Conservation (phyloP, 1,140 invertebrate species). For the Bombus huntii region DNA sequence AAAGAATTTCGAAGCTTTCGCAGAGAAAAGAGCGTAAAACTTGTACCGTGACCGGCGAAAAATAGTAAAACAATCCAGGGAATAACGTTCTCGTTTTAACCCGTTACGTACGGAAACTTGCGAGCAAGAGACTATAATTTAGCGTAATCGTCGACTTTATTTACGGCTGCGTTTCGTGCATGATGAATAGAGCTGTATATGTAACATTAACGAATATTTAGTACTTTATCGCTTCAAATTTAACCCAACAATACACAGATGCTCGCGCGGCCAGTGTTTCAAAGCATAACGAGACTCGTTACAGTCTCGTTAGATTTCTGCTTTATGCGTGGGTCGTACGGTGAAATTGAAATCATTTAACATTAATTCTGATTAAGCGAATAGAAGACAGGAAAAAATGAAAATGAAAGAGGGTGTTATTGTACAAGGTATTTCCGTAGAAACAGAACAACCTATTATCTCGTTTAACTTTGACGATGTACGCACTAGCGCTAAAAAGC, state of each 20-base stretch:
- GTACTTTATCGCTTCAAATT: neutral
- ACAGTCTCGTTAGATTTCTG: neutral
- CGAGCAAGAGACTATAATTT: neutral
- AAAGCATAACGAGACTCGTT: neutral
- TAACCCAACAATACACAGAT: conserved; percentile 14
- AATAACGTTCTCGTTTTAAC: neutral
- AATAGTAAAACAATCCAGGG: neutral
- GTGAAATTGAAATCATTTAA: conserved; percentile 24
- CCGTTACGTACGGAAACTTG: neutral
- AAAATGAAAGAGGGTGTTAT: neutral
- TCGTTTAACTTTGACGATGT: neutral
- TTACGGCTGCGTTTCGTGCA: neutral
- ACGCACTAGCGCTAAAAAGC: too few relatives aligned
- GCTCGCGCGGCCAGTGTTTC: neutral
- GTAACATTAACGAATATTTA: conserved; percentile 29
- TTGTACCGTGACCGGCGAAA: neutral
- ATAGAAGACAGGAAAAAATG: neutral
- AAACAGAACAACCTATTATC: neutral
- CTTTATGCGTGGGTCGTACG: neutral
- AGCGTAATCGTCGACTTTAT: neutral
- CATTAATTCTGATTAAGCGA: neutral
- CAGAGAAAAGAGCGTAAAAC: neutral
- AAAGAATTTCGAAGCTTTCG: neutral
- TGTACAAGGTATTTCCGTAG: neutral
- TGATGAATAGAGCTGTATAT: neutral